A percentile compares a stretch with the other conserved stretches of the same genome.
phyloP scores from a whole-genome alignment of 2,113 vertebrate species.

The Riparia riparia region DNA sequence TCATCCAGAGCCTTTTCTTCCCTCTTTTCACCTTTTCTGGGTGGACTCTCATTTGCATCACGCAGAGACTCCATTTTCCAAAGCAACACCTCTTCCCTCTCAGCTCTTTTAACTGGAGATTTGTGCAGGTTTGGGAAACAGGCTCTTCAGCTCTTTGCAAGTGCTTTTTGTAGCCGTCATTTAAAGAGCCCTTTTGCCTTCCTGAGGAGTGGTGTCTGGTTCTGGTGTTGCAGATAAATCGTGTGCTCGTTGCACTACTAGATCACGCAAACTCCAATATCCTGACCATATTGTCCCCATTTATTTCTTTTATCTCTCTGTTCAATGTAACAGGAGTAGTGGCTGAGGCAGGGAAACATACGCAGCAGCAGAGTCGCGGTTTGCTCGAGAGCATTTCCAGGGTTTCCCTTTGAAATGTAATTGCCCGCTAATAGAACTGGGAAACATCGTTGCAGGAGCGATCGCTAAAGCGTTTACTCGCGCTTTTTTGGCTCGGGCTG shows the following conservation, averaged over 20 bases:
- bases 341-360: conserved; percentile 8
- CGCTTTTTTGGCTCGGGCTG: background rate
- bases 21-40: background rate
- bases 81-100: conserved; percentile 11
- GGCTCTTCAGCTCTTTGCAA: background rate
- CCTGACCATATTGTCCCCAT: conserved; percentile 18
- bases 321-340: conserved; percentile 7
- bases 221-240: background rate
- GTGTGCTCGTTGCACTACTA: conserved; percentile 2
- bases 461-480: background rate
- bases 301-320: conserved; percentile 49
- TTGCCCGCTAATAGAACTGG: conserved; percentile 8
- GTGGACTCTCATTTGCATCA: background rate
- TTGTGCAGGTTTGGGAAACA: background rate
- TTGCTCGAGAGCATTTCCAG: conserved; percentile 36
- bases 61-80: background rate
- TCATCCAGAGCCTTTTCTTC: conserved; percentile 11
- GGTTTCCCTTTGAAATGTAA: conserved; percentile 40
- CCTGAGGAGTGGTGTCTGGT: background rate
- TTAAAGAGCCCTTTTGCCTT: conserved; percentile 14
- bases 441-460: background rate
- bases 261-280: background rate
- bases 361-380: background rate
- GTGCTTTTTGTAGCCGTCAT: background rate
- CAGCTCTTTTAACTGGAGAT: background rate